Base-by-base conservation (phyloP, 1,140 invertebrate genomes). In the Wiebesia pumilae region DNA sequence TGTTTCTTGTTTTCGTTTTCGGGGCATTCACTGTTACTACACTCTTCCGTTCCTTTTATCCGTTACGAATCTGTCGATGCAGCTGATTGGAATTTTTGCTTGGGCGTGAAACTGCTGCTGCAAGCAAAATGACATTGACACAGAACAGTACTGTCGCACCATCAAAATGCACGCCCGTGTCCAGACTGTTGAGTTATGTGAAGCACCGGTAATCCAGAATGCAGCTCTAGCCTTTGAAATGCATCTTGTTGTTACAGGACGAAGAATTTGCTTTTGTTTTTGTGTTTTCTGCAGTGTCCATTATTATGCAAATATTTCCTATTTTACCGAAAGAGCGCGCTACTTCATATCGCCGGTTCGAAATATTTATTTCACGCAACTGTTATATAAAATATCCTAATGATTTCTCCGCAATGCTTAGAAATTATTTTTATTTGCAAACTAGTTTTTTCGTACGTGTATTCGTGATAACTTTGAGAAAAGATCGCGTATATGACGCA, bases 11-110 rank as follows among this genome's bases (percentile, higher is more conserved):
- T 65, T 51, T 21, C 35, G 30, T 65, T 38, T 65, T 24, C 30
- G 79, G 40, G 77, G 24, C 47, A 54, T 12, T 21, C n/a, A 7
- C 51, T 33, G 6, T 7, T 30, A 6, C 27, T 38, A 35, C 6
- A 38, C 1, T 27, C 33, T 16, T 2, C 24, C 54, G 51, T 47
- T 27, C 80, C 80, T 81, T n/a, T 69, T 47, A 47, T 58, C 47
- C 24, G 19, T 24, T 69, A 81, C 62, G 14, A 30, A 67, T 40
- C 62, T 69, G 65, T 67, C 65, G 62, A 69, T 69, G 79, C 79
- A 65, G 79, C 51, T 81, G 79, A 81, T 81, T 81, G 75, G 47
- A 16, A 78, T 78, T 78, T 78, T 78, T 78, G 75, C 54, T 78
- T 51, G 19, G 40, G 38, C 43, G 43, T 19, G 47, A 78, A 78